These are phyloP conservation scores for Neotoxoptera formosana DNA, from an alignment of 1,140 invertebrate genomes.

Conservation along the genomic window DNA sequence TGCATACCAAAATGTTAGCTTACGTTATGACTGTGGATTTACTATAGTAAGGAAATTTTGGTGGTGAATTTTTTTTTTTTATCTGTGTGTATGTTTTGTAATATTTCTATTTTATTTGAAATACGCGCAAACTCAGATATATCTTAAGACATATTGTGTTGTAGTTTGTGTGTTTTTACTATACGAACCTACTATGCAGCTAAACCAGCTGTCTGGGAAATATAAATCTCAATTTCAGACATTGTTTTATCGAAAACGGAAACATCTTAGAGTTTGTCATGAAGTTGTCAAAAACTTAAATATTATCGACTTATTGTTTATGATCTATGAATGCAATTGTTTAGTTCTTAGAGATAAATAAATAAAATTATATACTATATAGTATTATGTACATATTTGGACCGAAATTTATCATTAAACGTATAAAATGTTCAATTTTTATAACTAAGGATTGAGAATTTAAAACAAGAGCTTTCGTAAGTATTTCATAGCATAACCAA, in stretches of 20 bases:
- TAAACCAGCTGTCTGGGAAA: not conserved
- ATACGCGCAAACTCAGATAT: not conserved
- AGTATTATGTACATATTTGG: too few species aligned
- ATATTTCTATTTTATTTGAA: not conserved
- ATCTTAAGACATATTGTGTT: not conserved
- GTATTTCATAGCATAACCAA: too few species aligned
- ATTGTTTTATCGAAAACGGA: not conserved
- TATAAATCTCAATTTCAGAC: not conserved
- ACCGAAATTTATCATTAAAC: too few species aligned
- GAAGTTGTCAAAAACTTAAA: not conserved
- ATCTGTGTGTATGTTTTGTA: not conserved
- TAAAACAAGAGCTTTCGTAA: too few species aligned
- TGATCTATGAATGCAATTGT: not conserved
- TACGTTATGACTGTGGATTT: not conserved
- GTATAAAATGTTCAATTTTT: too few species aligned
- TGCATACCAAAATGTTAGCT: conserved; percentile 16
- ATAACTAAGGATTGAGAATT: too few species aligned
- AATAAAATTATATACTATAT: too few species aligned
- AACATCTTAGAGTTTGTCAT: not conserved
- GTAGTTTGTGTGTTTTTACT: not conserved
- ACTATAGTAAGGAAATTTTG: not conserved
- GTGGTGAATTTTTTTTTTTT: not conserved
- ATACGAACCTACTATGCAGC: not conserved
- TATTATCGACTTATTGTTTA: not conserved
- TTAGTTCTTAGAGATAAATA: not conserved